Evolutionary conservation across 2,797 vertebrate genomes (phyloP), one percentile per base, ranked within the genome.

Genomic region (Pangasius sanitwongsei): DNA sequence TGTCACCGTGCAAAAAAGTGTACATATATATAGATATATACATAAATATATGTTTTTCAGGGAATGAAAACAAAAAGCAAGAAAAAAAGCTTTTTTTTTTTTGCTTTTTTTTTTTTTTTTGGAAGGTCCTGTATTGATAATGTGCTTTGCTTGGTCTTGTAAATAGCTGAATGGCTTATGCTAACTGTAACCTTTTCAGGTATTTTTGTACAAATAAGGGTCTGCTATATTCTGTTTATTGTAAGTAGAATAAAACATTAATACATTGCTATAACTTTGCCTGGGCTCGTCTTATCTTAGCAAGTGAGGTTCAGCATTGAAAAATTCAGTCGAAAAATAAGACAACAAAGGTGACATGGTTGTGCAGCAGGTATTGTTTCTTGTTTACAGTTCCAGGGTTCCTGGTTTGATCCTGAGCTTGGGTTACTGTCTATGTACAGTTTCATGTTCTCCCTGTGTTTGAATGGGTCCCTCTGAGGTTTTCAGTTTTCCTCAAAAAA

Each of bases 121-220:
- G 31, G 6, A 41, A 41, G 4, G 37, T 75, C 23, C 20, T 82
- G 57, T 82, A 41, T 44, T 25, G 95, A 95, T 94, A 94, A 94
- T 96, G 96, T 97, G 96, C 96, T 97, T 97, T 97, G 96, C 96
- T 97, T 97, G 95, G 95, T 96, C 97, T 93, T 98, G 97, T 98
- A 98, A 95, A 98, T 97, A 97, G 95, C 95, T 97, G 96, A 97
- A 97, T 95, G 95, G 96, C 97, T 97, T 96, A 96, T 97, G 95
- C 93, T 97, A 97, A 97, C 96, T 98, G 97, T 98, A 97, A 97
- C 97, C 97, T 97, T 95, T 99, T 98, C 97, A 97, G 97, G 97
- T 98, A 98, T 99, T 99, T 99, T 99, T 99, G 97, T 99, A 99
- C 97, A 97, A 97, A 97, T 96, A 97, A 98, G 97, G 97, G 97